Evolutionary conservation across 2,888 invertebrate genomes (phyloP), one percentile per base, ranked within the genome.

Genomic region (Aleiodes alternator): DNA sequence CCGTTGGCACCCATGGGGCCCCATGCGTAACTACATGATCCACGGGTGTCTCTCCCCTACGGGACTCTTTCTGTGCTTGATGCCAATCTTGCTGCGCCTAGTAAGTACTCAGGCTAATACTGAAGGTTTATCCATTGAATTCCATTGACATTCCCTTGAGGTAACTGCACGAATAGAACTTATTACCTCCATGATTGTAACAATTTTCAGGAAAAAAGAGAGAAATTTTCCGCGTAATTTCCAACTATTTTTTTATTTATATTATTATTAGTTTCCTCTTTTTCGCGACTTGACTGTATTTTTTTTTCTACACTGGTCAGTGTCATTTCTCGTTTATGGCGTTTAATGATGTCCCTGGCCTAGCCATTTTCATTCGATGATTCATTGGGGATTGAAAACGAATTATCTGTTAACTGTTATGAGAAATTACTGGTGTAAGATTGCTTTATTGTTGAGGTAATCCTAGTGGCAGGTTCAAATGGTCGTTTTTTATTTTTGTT

Each of bases 11-110:
- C 56, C 38, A 38, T 29, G 64, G 16, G 6, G 43, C 48, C 43
- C 64, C 48, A 23, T 48, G 48, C 31, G 50, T 68, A 68, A 68
- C 68, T 68, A 68, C 31, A 51, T 68, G 68, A 68, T 68, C 51
- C 51, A 51, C 68, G 51, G 31, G 68, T 68, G 31, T 51, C 51
- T 66, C 23, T 66, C n/a, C 50, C 66, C 50, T 29, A 43, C 50
- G 66, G 66, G 50, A 66, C 66, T 50, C 48, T 23, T 23, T 16
- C 23, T 50, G 11, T 51, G 4, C 68, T 8, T 51, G 68, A 68
- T 51, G 34, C 68, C 51, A 68, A 68, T 68, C 68, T 68, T 23
- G 16, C 7, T 64, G 64, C 64, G 64, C 64, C 64, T 43, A 64
- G 48, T 64, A 64, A 64, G 48, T 64, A 64, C 48, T 64, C 64